Evolutionary conservation across 1,140 invertebrate species (phyloP).

Genomic region (Tetramorium parvispinum): DNA sequence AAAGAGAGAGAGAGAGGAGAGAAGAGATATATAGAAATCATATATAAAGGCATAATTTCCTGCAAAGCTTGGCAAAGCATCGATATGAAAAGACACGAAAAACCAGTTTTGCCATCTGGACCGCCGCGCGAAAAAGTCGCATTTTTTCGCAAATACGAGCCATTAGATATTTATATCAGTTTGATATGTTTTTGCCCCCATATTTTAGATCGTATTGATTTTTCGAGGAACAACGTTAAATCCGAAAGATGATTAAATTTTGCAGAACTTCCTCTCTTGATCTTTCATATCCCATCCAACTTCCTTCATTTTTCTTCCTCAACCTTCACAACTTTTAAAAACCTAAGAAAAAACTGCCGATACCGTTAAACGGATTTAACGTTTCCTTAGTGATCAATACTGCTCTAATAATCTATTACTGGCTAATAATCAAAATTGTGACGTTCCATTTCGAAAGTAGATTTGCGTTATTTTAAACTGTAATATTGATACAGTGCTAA

Average conservation of each 20-base stretch:
- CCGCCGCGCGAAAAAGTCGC: constrained; percentile 25
- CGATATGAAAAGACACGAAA: constrained; percentile 20
- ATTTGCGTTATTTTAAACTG: not conserved
- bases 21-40: constrained; percentile 13
- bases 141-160: constrained; percentile 38
- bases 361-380: constrained; percentile 15
- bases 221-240: constrained; percentile 25
- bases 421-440: constrained; percentile 3
- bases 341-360: constrained; percentile 32
- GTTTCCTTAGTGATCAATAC: not conserved
- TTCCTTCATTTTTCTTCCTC: constrained; percentile 22
- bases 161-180: constrained; percentile 50
- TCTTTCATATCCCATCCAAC: constrained; percentile 29
- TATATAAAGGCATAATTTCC: constrained; percentile 32
- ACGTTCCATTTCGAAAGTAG: not conserved
- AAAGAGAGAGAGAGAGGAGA: not conserved
- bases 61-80: constrained; percentile 24
- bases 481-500: not conserved
- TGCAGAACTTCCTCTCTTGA: constrained; percentile 19
- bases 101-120: constrained; percentile 35
- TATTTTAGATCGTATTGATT: constrained; percentile 9
- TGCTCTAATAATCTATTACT: constrained; percentile 19
- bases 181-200: not conserved
- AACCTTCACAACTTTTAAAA: constrained; percentile 30
- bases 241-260: constrained; percentile 41